Evolutionary conservation across 2,113 vertebrate genomes (phyloP), one percentile per base, ranked within the genome.

Genomic region (Brachionichthys hirsutus): DNA sequence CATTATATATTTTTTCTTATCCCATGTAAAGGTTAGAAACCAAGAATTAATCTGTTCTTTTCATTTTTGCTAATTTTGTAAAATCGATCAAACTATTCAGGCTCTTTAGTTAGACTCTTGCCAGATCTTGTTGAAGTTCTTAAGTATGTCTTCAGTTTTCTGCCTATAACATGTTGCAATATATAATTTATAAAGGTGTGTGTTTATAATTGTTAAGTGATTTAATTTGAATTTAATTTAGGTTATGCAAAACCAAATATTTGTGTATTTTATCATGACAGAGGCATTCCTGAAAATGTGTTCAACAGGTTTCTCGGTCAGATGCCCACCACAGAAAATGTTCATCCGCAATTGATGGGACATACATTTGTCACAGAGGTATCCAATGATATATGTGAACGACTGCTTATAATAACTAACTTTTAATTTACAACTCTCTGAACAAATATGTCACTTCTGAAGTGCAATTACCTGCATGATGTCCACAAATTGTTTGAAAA

Each of bases 321-420:
- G 45, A 84, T 93, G 55, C 86, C 88, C 54, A 92, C 89, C 62
- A 83, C 90, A 80, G 94, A 94, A 71, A 91, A 90, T 16, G 91
- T 91, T 81, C 92, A 90, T 18, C 89, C 89, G 42, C 89, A 88
- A 41, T 87, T 93, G 90, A 88, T 94, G 87, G 88, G 90, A 55
- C 87, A 80, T 15, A 12, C 45, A 12, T 51, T 14, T 6, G 24
- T 40, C 52, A 18, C 50, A 19, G 68, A 89, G 87, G 88, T 89
- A 86, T 65, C 2, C 0, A 30, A 18, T 11, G 12, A 17, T 36
- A 16, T n/a, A n/a, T n/a, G 8, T 30, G 24, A 30, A 30, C 4
- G 24, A 30, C 24, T 30, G 24, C 24, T 30, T 30, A 30, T 30
- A 30, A 30, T 30, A 30, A 30, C 24, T 30, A 30, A 30, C 24